Base-by-base conservation (phyloP, 2,888 invertebrate species). In the Lottia scabra region DNA sequence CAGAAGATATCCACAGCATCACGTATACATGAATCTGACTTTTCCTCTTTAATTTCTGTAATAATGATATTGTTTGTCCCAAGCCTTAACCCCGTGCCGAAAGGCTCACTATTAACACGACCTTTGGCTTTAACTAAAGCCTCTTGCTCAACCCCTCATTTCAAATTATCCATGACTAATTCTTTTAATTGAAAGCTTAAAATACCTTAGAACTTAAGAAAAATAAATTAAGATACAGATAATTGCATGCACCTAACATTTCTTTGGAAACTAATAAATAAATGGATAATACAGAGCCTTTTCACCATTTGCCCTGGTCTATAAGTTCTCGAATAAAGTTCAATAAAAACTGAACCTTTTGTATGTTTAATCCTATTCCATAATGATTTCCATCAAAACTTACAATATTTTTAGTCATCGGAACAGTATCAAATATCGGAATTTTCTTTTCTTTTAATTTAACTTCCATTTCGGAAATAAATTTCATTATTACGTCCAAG, bases 41-140 rank as follows among this genome's bases (percentile, higher is more conserved):
- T 56, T 23, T 23, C 19, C 19, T 56, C 56, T 56, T 56, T 56
- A 56, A 56, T 56, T 56, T 56, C 56, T 56, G 23, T 56, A 56
- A 23, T 56, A 23, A 56, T 56, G 56, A 19, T 23, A 56, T 56
- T 56, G 56, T 56, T 56, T 56, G 56, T 19, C 23, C 8, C 19
- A 23, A 19, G 56, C 19, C 56, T 56, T 19, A 56, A 19, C 56
- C 56, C 56, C 56, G 56, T 56, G 56, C 56, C 56, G 56, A 23
- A 56, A 19, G 23, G 10, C 10, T 56, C 19, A 5, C 56, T 19
- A 56, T 19, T 56, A 56, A 56, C 56, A 56, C 56, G 56, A 56
- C 56, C 56, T 56, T 19, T 56, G 56, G 56, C 56, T 56, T 56
- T 56, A 56, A 8, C 56, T 56, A 56, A 56, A 56, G 56, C 56